phyloP scores from a whole-genome alignment of 2,797 vertebrate genomes.

The Fringilla coelebs region DNA sequence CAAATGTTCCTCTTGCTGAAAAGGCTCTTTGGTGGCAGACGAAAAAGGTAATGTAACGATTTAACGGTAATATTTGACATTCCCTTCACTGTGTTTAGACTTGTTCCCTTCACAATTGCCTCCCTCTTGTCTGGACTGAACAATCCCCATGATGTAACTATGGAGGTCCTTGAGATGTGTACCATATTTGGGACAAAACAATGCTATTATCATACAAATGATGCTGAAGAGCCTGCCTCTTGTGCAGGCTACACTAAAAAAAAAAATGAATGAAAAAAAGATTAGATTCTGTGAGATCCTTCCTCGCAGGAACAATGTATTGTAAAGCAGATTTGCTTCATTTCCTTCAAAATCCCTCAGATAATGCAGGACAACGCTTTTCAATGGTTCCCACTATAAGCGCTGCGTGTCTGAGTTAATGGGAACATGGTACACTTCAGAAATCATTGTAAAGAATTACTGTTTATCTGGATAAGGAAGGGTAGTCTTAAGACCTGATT shows the following conservation, averaged over 20 bases:
- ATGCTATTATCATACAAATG: conserved; percentile 65
- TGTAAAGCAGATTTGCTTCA: conserved; percentile 63
- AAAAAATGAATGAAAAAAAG: conserved; percentile 58
- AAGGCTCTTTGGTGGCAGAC: background rate
- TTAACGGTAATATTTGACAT: conserved; percentile 37
- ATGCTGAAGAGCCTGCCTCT: conserved; percentile 49
- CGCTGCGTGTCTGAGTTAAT: conserved; percentile 45
- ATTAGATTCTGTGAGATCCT: conserved; percentile 61
- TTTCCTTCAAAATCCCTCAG: conserved; percentile 63
- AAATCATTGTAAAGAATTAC: conserved; percentile 63
- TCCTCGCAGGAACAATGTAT: conserved; percentile 56
- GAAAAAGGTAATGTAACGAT: background rate
- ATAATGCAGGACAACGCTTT: conserved; percentile 61
- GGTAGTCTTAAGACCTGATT: conserved; percentile 48
- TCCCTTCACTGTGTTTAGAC: conserved; percentile 14
- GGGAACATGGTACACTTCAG: conserved; percentile 64
- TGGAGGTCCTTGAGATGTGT: conserved; percentile 57
- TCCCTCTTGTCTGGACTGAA: conserved; percentile 38
- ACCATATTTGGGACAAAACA: conserved; percentile 51
- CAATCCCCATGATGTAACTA: conserved; percentile 24
- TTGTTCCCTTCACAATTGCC: background rate
- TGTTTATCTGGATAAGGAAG: conserved; percentile 62
- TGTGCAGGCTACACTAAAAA: conserved; percentile 52
- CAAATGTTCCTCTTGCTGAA: background rate
- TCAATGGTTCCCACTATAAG: conserved; percentile 15